Conservation (phyloP, 2,113 vertebrate species). For the Chloebia gouldiae region DNA sequence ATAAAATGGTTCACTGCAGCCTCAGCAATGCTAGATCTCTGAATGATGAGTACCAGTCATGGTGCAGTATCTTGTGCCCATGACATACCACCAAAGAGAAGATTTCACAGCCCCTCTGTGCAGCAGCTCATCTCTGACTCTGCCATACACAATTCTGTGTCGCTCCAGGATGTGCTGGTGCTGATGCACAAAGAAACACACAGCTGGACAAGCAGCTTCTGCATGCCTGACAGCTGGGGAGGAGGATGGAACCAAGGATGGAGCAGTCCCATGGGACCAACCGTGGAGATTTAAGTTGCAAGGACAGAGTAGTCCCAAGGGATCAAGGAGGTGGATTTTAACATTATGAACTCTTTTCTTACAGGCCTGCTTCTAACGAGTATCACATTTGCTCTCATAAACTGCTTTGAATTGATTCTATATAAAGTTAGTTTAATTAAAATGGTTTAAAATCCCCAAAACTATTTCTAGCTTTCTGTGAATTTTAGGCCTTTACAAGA, state of each 20-base stretch:
- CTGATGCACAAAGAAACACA: neutral
- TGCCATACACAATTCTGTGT: neutral
- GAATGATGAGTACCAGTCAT: neutral
- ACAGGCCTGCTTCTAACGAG: neutral
- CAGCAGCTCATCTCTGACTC: neutral
- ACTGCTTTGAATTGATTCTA: neutral
- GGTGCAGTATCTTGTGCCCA: neutral
- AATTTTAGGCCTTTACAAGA: neutral
- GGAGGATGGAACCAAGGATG: neutral
- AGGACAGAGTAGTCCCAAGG: neutral
- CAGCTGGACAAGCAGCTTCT: neutral
- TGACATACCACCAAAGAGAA: neutral
- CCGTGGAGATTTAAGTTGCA: neutral
- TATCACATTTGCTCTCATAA: neutral
- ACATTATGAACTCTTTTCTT: neutral
- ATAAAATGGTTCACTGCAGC: neutral
- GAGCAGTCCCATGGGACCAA: neutral
- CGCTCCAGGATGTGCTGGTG: neutral
- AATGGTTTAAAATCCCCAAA: neutral
- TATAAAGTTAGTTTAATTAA: neutral
- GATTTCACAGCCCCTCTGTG: neutral
- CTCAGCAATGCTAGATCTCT: neutral
- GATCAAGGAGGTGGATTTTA: neutral
- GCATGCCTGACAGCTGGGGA: neutral
- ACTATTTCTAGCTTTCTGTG: neutral